These are phyloP conservation scores for Recurvirostra avosetta DNA, from an alignment of 2,113 vertebrate species.

Conservation along the genomic window DNA sequence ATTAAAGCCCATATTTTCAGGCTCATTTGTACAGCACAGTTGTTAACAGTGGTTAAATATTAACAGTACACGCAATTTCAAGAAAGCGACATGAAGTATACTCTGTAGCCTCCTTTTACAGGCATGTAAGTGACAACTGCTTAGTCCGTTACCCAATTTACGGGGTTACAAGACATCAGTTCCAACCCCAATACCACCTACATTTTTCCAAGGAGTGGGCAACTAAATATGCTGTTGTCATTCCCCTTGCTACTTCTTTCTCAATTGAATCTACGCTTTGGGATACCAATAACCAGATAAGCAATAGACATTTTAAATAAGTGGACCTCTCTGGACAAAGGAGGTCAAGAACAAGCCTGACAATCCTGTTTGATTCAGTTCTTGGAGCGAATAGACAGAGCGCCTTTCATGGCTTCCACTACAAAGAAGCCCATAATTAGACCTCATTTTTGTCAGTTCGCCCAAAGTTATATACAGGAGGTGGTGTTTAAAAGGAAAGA, in stretches of 20 bases:
- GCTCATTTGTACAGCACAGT: constrained; percentile 27
- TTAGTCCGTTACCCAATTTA: background rate
- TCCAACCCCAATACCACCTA: background rate
- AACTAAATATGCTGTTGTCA: background rate
- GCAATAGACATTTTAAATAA: background rate
- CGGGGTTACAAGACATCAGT: background rate
- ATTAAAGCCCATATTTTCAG: constrained; percentile 6
- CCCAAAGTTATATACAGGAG: background rate
- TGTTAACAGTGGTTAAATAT: constrained; percentile 41
- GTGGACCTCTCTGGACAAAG: background rate
- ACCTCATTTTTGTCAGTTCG: background rate
- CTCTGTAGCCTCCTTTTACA: background rate
- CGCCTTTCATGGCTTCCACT: background rate
- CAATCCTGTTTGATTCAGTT: background rate
- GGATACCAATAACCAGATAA: background rate
- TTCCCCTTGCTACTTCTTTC: background rate
- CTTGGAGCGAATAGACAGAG: background rate
- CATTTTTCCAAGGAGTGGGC: background rate
- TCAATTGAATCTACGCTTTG: background rate
- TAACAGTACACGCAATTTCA: background rate
- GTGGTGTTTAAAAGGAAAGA: background rate
- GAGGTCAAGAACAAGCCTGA: background rate
- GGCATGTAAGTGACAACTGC: background rate
- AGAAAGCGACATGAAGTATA: background rate
- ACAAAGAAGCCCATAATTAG: constrained; percentile 37